Evolutionary conservation across 1,140 invertebrate genomes (phyloP), one percentile per base, ranked within the genome.

Genomic region (Drosophila subobscura): DNA sequence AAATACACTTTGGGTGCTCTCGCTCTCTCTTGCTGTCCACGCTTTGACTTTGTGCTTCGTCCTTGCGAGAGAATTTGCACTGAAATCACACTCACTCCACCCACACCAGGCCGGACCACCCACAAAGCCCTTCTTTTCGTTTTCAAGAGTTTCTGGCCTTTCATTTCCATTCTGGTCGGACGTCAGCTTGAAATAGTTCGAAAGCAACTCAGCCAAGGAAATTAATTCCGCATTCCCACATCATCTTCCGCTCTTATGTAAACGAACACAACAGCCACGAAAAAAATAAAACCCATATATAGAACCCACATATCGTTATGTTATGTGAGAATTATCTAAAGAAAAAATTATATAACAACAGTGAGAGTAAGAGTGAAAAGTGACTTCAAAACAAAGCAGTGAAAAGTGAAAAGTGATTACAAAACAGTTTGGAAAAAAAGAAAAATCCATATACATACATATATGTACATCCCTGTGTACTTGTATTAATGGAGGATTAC

Each of bases 1-100:
- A 12, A 37, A 37, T 37, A 12, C 16, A 14, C 40, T 46, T 50
- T 27, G 53, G 53, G 53, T 55, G 53, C 44, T 41, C 49, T 40
- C 44, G 46, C 42, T 61, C 47, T 54, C 50, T 50, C 45, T 61
- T 41, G 54, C 25, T 65, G 33, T 37, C 10, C 33, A 37, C 80
- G 59, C 57, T 86, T 86, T 86, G 60, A 67, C 77, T 86, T 77
- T 73, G 59, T 74, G 72, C 68, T 81, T 77, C 83, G 83, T 88
- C 83, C 83, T 86, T 86, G 83, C 61, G 66, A 81, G 54, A 68
- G 72, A 63, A 77, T 80, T 75, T 88, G 70, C 71, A 72, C 83
- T 78, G 66, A 70, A 72, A 77, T 73, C 60, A 46, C 70, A 75
- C 72, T 58, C 72, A 50, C 54, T 46, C 60, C 23, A 27, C 27